These are phyloP conservation scores for Miniopterus natalensis DNA, from an alignment of 2,113 vertebrate genomes.

Conservation along the genomic window DNA sequence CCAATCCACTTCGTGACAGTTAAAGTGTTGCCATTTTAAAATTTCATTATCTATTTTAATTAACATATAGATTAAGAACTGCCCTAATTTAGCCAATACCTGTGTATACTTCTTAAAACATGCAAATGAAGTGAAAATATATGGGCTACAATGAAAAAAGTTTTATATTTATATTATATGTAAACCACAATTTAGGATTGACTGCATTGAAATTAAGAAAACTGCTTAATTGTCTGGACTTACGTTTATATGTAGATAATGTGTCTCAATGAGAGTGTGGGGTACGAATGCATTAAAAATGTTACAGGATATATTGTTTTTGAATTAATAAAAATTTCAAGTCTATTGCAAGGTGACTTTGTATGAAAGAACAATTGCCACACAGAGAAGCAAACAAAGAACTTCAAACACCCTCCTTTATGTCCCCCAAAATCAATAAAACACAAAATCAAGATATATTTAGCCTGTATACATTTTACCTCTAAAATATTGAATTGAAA, in stretches of 20 bases:
- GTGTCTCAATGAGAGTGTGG: not conserved
- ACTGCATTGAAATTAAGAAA: constrained; percentile 17
- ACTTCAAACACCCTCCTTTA: not conserved
- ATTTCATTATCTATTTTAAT: constrained; percentile 5
- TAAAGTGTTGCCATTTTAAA: constrained; percentile 2
- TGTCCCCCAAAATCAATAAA: not conserved
- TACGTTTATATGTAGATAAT: not conserved
- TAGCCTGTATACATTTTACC: not conserved
- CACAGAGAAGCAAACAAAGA: not conserved
- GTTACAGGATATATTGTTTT: constrained; percentile 1
- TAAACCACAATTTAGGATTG: not conserved
- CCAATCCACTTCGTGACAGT: not conserved
- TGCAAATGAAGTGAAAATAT: not conserved
- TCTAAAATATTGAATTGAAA: constrained; percentile 9
- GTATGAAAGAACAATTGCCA: constrained; percentile 41
- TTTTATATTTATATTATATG: not conserved
- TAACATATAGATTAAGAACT: constrained; percentile 1
- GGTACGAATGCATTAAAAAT: not conserved
- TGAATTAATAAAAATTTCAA: constrained; percentile 24
- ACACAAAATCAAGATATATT: not conserved
- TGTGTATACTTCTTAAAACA: constrained; percentile 34
- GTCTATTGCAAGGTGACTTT: not conserved
- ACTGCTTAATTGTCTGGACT: constrained; percentile 11
- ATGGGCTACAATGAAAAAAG: not conserved
- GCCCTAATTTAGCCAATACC: not conserved